Evolutionary conservation across 1,140 invertebrate genomes (phyloP), one percentile per base, ranked within the genome.

Genomic region (Drosophila micromelanica): DNA sequence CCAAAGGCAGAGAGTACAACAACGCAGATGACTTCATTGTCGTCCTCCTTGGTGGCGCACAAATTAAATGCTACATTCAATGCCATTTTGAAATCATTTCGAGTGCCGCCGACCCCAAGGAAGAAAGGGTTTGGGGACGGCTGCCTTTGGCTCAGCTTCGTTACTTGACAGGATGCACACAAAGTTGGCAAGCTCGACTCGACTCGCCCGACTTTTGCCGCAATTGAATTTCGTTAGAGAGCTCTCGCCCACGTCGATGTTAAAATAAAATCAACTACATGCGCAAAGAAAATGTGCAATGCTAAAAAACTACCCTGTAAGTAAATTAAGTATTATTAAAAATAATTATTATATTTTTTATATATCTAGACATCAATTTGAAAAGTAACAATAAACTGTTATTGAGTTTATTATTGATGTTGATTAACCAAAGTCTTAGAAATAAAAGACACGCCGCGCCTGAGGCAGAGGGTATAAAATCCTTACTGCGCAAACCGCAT

Each of bases 1-100:
- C n/a, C 13, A 63, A 62, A 20, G 51, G 57, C 62, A 68, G 61
- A 63, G 55, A 40, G 62, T 61, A 40, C 54, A 46, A 67, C 61
- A 67, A 60, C 48, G 65, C 72, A 63, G 45, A 79, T 73, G 64
- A 63, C 74, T 54, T 54, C 61, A 75, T 72, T 62, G 65, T 55
- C 67, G 62, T 52, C 70, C 56, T 64, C 65, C 54, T 73, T 73
- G 77, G 65, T 79, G 70, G 70, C 78, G 63, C 69, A 89, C 82
- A 87, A 87, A 87, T 87, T 89, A 87, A 86, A 87, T 87, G 82
- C 79, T 89, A 87, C 82, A 87, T 89, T 89, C 82, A 89, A 87
- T 86, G 82, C 82, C 82, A 86, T 86, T 86, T 78, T 65, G 71
- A 78, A 86, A 81, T 87, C 78, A 82, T 87, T 77, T 76, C 78